A percentile compares a stretch with the other conserved stretches of the same genome.
phyloP scores from a whole-genome alignment of 2,797 vertebrate genomes.

The Pipistrellus pygmaeus region DNA sequence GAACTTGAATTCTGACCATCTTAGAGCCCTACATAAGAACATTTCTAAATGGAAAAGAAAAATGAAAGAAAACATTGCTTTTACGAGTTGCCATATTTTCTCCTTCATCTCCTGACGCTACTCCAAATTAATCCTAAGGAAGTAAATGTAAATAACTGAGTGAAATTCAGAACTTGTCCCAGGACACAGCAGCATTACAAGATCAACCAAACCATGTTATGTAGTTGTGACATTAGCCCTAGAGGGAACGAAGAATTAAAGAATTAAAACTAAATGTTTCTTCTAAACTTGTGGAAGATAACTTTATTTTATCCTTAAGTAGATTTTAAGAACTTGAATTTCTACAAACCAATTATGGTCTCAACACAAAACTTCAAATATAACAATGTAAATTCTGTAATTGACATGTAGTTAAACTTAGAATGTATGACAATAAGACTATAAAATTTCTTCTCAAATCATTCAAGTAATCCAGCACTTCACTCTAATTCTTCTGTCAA shows the following conservation, averaged over 20 bases:
- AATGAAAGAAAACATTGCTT: background rate
- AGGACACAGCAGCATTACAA: background rate
- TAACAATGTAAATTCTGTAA: background rate
- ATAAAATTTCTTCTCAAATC: conserved; percentile 39
- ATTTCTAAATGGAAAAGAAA: background rate
- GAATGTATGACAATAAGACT: conserved; percentile 26
- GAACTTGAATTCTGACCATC: conserved; percentile 27
- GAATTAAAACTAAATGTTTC: background rate
- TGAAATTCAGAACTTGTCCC: background rate
- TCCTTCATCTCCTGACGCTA: background rate
- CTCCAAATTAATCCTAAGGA: conserved; percentile 16
- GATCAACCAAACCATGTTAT: background rate
- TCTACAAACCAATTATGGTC: background rate
- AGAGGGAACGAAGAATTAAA: conserved; percentile 2
- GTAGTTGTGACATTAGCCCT: background rate
- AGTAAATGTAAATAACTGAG: conserved; percentile 30
- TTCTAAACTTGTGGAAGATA: background rate
- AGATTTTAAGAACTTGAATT: conserved; percentile 9
- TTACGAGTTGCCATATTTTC: conserved; percentile 33
- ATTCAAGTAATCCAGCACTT: conserved; percentile 37
- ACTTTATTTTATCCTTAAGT: background rate
- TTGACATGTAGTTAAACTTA: background rate
- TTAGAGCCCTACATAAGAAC: background rate
- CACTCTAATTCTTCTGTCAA: conserved; percentile 35
- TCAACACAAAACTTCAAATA: background rate